These are phyloP conservation scores for Magallana angulata DNA, from an alignment of 1,140 invertebrate genomes.

Conservation along the genomic window DNA sequence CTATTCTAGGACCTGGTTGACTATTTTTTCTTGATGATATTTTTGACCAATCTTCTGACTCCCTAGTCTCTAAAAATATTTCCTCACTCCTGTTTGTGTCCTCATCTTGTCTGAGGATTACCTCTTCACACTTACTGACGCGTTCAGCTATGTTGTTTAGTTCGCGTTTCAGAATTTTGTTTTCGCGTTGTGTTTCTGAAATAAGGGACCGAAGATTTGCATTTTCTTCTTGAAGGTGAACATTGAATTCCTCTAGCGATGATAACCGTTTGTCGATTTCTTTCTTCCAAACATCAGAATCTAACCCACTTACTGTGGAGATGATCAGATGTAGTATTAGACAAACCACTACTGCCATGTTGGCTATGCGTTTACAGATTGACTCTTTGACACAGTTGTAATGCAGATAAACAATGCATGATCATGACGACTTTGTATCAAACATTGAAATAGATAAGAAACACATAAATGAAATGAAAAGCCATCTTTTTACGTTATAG, in stretches of 20 bases:
- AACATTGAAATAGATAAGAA: too few relatives aligned
- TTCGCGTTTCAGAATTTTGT: neutral
- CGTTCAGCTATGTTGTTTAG: neutral
- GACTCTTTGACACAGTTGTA: too few relatives aligned
- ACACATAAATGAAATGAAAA: too few relatives aligned
- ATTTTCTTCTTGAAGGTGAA: neutral
- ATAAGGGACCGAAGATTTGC: neutral
- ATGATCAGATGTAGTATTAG: neutral
- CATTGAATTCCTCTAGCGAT: neutral
- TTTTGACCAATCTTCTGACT: neutral
- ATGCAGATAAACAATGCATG: too few relatives aligned
- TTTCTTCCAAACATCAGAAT: neutral
- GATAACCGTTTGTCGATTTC: neutral
- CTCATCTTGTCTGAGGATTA: neutral
- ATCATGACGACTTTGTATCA: too few relatives aligned
- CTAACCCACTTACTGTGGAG: neutral
- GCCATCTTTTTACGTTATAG: too few relatives aligned
- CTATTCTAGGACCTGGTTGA: neutral
- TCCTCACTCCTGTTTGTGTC: neutral
- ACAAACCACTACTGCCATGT: too few relatives aligned
- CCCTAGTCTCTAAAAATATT: neutral
- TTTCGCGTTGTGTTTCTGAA: neutral
- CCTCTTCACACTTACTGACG: neutral
- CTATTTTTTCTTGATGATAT: neutral
- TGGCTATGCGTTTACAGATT: too few relatives aligned